Evolutionary conservation across 2,888 invertebrate genomes (phyloP), one percentile per base, ranked within the genome.

Genomic region (Drosophila parthenogenetica): DNA sequence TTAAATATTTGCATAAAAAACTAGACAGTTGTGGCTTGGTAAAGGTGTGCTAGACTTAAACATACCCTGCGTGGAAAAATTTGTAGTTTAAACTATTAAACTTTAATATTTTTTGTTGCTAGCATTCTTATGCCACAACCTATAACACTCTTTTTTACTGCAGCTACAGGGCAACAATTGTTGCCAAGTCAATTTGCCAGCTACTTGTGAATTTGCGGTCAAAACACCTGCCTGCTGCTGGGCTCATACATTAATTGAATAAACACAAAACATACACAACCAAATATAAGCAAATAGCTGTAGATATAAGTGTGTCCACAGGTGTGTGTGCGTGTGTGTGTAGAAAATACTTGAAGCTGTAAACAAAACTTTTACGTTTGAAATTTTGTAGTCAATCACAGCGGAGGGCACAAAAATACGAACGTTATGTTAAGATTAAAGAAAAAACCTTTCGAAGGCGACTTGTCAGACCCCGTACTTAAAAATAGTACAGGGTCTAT

Each of bases 331-430:
- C 40, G 14, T 19, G 13, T 5, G 10, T 50, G 29, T 19, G 22
- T 53, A 43, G 25, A 2, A 19, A 25, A 51, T 51, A 58, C 57
- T 68, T 42, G 46, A 68, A 32, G 17, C 32, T n/a, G 68, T 55
- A 50, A 60, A 57, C 61, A 54, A 54, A 58, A 53, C 43, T 39
- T 29, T 71, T 42, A 37, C 40, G 53, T 35, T 51, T 62, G 55
- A 32, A 17, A 29, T 48, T 62, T 29, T 25, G 35, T 19, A 35
- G 51, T 19, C 37, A 39, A 50, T 29, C 45, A 29, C 29, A 29
- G 29, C 29, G 1, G 29, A 2, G 29, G 29, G 8, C 29, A 29
- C 29, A 8, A 1, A 29, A 29, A 8, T 29, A 29, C 2, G 8
- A 29, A 0, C 29, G 2, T 8, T 29, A 29, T 2, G 1, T 29